Percentiles rank a stretch among this genome's conserved stretches.
These are phyloP conservation scores for Parthenolecanium corni DNA, from an alignment of 2,888 invertebrate species.

Conservation along the genomic window DNA sequence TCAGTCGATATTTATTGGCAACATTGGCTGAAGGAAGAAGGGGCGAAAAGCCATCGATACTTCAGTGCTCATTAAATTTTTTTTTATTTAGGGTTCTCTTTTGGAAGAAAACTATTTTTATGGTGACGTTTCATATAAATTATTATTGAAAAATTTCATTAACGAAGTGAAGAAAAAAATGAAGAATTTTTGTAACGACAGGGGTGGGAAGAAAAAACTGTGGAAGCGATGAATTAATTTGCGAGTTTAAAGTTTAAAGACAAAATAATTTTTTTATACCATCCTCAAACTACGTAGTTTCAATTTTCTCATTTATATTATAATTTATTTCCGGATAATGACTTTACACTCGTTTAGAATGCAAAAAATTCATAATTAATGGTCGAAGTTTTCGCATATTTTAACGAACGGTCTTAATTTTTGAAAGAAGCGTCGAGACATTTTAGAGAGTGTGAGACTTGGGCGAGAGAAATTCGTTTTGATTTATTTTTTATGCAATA, in stretches of 20 bases:
- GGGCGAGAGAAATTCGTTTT: background rate
- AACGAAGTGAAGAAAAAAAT: background rate
- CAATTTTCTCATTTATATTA: conserved; percentile 27
- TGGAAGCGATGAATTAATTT: too few species aligned
- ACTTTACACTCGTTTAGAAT: conserved; percentile 21
- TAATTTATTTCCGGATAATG: conserved; percentile 25
- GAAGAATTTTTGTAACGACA: background rate
- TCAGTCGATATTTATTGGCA: too few species aligned
- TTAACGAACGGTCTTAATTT: conserved; percentile 21
- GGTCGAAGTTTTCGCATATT: conserved; percentile 26
- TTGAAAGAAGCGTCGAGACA: background rate
- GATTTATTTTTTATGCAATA: conserved; percentile 1
- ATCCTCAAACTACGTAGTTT: background rate
- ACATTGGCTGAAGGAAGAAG: too few species aligned
- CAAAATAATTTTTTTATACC: conserved; percentile 3
- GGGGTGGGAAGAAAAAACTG: too few species aligned
- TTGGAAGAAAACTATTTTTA: too few species aligned
- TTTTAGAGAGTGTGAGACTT: background rate
- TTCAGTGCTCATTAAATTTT: too few species aligned
- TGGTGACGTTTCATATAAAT: too few species aligned
- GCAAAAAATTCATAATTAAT: conserved; percentile 25
- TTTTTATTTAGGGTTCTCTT: too few species aligned
- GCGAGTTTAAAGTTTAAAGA: too few species aligned
- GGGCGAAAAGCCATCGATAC: too few species aligned
- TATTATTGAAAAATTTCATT: too few species aligned